These are phyloP conservation scores for Agrotis ipsilon DNA, from an alignment of 2,888 invertebrate species.

Conservation along the genomic window DNA sequence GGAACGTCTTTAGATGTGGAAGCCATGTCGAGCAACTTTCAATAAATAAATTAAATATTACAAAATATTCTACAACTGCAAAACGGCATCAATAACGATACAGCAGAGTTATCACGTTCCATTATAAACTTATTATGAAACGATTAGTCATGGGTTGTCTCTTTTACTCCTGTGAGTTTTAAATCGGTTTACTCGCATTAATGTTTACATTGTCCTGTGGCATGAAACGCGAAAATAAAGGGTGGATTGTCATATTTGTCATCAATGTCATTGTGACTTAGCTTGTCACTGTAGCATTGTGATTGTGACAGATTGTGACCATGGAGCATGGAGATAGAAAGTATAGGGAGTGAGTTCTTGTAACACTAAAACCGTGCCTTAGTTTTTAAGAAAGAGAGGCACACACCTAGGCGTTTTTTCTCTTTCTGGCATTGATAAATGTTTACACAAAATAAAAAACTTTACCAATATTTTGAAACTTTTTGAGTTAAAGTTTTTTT, in stretches of 20 bases:
- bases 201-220: not conserved
- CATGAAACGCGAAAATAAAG: conserved; percentile 42
- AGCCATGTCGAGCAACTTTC: conserved; percentile 75
- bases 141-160: conserved; percentile 8
- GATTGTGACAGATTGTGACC: too few species aligned
- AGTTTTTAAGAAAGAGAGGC: too few species aligned
- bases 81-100: conserved; percentile 58
- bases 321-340: too few species aligned
- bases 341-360: too few species aligned
- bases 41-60: conserved; percentile 53
- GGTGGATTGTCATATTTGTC: conserved; percentile 53
- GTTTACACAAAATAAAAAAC: too few species aligned
- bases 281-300: too few species aligned
- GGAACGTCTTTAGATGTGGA: conserved; percentile 83
- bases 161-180: conserved; percentile 9
- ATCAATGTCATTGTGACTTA: conserved; percentile 14
- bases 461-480: too few species aligned
- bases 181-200: not conserved
- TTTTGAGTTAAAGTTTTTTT: too few species aligned
- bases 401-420: too few species aligned
- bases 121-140: conserved; percentile 8
- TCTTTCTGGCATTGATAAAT: too few species aligned
- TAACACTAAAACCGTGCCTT: too few species aligned
- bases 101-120: conserved; percentile 24
- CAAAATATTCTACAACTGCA: conserved; percentile 51